Evolutionary conservation across 2,113 vertebrate species (phyloP), one percentile per base, ranked within the genome.

Genomic region (Bucco capensis): DNA sequence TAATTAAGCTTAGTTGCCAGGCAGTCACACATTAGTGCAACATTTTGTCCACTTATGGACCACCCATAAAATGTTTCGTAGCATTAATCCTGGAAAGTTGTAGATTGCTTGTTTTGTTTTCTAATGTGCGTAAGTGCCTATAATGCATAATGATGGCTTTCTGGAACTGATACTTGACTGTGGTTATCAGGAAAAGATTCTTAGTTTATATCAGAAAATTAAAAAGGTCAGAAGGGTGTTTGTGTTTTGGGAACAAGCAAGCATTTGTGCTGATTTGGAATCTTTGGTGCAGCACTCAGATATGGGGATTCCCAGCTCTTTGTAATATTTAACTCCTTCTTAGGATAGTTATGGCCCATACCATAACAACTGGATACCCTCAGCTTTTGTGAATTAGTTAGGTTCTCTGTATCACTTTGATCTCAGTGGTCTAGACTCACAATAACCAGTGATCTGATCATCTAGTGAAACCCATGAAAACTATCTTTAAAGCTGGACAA

Each of bases 1-100:
- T 92, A 90, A 93, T 95, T 88, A 92, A 88, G 83, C 66, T 84
- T 90, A 95, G 93, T 84, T 96, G 70, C 76, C 70, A 38, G 86
- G 70, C 50, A 90, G 86, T 93, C 69, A 88, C 93, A 95, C 77
- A 77, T 95, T 92, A 93, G 64, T 44, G 57, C 53, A 74, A 85
- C 83, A 84, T 75, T 93, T 74, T 79, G 81, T 78, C 89, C 77
- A 72, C 89, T 95, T 86, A 78, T 13, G 40, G 91, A 82, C 93
- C 87, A 94, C 76, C 69, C 92, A 74, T 93, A 88, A 90, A 88
- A 93, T 54, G 50, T 78, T 86, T 57, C 76, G 81, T 24, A 75
- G 61, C 37, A 92, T 92, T 91, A 94, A 93, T 88, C 76, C 53
- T 3, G 2, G 56, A 83, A 88, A 93, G 70, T 57, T 76, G 61